These are phyloP conservation scores for Heteromurus nitidus DNA, from an alignment of 2,888 invertebrate species.

Conservation along the genomic window DNA sequence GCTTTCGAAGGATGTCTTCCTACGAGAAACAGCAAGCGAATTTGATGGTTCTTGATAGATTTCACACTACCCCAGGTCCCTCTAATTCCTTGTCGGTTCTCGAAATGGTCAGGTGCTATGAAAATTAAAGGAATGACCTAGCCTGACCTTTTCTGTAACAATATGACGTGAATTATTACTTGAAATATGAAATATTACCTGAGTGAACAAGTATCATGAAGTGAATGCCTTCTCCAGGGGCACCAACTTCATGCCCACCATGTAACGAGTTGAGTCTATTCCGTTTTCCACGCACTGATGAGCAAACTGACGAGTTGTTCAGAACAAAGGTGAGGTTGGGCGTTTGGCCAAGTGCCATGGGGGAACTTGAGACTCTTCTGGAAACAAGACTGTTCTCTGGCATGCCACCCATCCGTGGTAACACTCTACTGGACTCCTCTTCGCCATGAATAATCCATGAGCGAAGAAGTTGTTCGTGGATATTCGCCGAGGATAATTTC, in stretches of 20 bases:
- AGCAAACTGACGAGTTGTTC: conserved; percentile 70
- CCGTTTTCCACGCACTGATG: conserved; percentile 37
- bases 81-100: conserved; percentile 74
- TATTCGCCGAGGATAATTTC: conserved; percentile 41
- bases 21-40: conserved; percentile 73
- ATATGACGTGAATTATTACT: no score
- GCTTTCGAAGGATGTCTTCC: conserved; percentile 63
- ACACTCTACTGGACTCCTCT: neutral
- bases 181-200: no score
- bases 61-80: conserved; percentile 74
- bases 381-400: conserved; percentile 20
- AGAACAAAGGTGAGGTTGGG: conserved; percentile 70
- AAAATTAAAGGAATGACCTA: no score
- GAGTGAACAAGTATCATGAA: conserved; percentile 74
- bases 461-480: conserved; percentile 68
- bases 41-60: conserved; percentile 65
- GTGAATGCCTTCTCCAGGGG: conserved; percentile 66
- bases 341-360: conserved; percentile 24
- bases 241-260: neutral
- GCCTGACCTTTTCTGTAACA: no score
- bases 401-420: conserved; percentile 7
- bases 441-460: conserved; percentile 68
- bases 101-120: conserved; percentile 74
- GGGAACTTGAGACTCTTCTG: conserved; percentile 45
- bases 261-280: conserved; percentile 5